Conservation (phyloP, 2,797 vertebrate species). For the Bradypodion pumilum region DNA sequence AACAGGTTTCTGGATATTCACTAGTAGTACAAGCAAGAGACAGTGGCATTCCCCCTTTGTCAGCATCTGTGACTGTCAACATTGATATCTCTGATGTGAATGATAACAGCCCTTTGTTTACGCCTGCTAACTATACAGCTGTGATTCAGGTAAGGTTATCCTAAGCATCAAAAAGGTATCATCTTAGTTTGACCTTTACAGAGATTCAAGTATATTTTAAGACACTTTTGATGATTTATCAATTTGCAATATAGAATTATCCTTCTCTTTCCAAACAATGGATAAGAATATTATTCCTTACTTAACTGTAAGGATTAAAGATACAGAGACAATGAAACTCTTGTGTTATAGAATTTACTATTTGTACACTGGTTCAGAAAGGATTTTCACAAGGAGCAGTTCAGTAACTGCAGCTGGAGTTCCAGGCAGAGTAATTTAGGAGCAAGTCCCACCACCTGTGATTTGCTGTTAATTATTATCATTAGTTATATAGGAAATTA, state of each 20-base stretch:
- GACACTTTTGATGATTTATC: constrained; percentile 47
- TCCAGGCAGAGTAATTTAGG: background rate
- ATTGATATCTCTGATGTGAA: constrained; percentile 95
- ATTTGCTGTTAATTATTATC: background rate
- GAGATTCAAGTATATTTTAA: constrained; percentile 48
- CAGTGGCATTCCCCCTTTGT: constrained; percentile 86
- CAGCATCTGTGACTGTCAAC: constrained; percentile 88
- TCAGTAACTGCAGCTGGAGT: background rate
- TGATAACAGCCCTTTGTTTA: constrained; percentile 92
- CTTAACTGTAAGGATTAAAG: constrained; percentile 22
- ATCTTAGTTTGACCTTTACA: constrained; percentile 35
- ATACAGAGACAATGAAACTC: constrained; percentile 27
- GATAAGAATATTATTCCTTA: constrained; percentile 29
- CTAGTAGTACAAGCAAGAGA: constrained; percentile 88
- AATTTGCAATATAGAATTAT: constrained; percentile 22
- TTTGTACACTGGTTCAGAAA: background rate
- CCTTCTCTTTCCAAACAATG: constrained; percentile 31
- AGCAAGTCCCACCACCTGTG: background rate
- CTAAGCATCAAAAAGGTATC: constrained; percentile 42
- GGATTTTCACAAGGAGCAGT: background rate
- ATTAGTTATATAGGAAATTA: too few species aligned
- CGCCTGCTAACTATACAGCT: constrained; percentile 88
- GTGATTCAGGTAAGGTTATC: constrained; percentile 89
- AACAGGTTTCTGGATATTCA: constrained; percentile 90
- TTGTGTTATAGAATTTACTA: constrained; percentile 4